A percentile compares a stretch with the other conserved stretches of the same genome.
phyloP scores from a whole-genome alignment of 2,888 invertebrate genomes.

The Eilema depressum region DNA sequence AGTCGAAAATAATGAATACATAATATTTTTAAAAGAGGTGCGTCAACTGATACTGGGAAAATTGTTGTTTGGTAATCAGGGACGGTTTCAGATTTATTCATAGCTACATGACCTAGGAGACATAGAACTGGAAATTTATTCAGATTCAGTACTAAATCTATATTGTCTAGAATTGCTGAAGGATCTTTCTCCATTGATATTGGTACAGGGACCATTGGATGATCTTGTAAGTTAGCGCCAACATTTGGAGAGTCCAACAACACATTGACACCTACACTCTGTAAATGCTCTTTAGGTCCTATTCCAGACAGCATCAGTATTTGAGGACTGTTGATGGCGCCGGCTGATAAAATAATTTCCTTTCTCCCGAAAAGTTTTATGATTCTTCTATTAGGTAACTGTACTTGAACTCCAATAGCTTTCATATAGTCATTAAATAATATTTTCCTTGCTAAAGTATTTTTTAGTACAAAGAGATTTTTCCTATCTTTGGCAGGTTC shows the following conservation, averaged over 20 bases:
- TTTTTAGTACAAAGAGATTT: conserved; percentile 62
- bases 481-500: conserved; percentile 50
- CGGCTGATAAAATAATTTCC: conserved; percentile 70
- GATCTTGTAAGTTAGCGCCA: conserved; percentile 65
- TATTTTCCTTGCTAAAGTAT: conserved; percentile 52
- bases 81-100: conserved; percentile 53
- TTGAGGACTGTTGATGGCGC: conserved; percentile 67
- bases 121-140: conserved; percentile 54
- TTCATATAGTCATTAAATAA: conserved; percentile 34
- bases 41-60: conserved; percentile 48
- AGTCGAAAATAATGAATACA: conserved; percentile 54
- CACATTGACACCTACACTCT: conserved; percentile 55
- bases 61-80: conserved; percentile 64
- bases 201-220: conserved; percentile 49
- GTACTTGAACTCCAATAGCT: conserved; percentile 62
- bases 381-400: conserved; percentile 42
- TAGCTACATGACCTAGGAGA: conserved; percentile 56
- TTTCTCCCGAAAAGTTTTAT: conserved; percentile 52
- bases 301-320: conserved; percentile 73
- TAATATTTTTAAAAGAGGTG: conserved; percentile 45
- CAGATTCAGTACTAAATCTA: conserved; percentile 42
- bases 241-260: conserved; percentile 61
- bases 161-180: conserved; percentile 41
- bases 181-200: conserved; percentile 46
- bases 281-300: conserved; percentile 64